Evolutionary conservation across 2,113 vertebrate species (phyloP), one percentile per base, ranked within the genome.

Genomic region (Excalfactoria chinensis): DNA sequence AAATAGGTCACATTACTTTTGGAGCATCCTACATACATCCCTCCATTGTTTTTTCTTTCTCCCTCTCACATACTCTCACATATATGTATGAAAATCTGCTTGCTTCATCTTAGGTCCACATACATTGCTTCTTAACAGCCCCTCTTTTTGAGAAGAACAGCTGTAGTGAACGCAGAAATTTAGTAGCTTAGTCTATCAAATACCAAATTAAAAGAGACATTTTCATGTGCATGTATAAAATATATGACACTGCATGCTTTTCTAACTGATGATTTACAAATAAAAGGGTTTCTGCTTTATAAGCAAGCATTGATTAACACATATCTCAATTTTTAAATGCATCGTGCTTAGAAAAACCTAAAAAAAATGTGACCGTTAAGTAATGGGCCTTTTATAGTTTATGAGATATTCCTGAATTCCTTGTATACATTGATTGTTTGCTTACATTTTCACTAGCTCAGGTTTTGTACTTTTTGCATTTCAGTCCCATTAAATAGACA

Each of bases 201-300:
- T 17, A 70, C 80, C n/a, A n/a, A n/a, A 89, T 91, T 67, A 59
- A 83, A 93, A 17, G 37, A 63, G 37, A 68, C 69, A 59, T 91
- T 37, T 88, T 84, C 28, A 68, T 60, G 56, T 9, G 88, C 51
- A 86, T 69, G 46, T 90, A 60, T 48, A 84, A n/a, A 93, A 84
- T 46, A 77, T 40, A 64, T 66, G 71, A 76, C 58, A 82, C 37
- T 53, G 28, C 63, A 76, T 80, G 71, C 76, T 96, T 93, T 90
- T 22, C 51, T 83, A 91, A 77, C 83, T 91, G 76, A 56, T 51
- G 51, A 64, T n/a, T 85, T 87, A 49, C 1, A 86, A 82, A 85
- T 48, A 83, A 78, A 84, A 59, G 2, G 28, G 10, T 64, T 84
- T 78, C 34, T 83, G 41, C 55, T 86, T 90, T 77, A 68, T 68